Base-by-base conservation (phyloP, 2,113 vertebrate genomes). In the Piaya cayana region DNA sequence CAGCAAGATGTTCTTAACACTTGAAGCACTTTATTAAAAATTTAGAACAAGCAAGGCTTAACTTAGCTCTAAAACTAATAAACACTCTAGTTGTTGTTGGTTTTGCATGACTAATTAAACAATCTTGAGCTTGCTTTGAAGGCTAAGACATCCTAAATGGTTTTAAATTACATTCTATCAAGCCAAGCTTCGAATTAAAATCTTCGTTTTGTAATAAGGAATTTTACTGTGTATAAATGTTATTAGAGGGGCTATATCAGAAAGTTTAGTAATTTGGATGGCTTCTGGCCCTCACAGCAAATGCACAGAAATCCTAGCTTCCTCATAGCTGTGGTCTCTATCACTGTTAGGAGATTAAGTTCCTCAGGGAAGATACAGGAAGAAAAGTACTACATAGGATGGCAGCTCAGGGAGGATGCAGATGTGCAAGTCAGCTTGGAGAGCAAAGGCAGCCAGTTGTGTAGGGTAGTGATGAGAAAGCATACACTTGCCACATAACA, bases 51-150 rank as follows among this genome's bases (percentile, higher is more conserved):
- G 93, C 21, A 86, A 89, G 72, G 32, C 86, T 97, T 97, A 94
- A 77, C 86, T 95, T 95, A 90, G 49, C 92, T 95, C 87, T 81
- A 96, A 97, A 98, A 95, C 92, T 91, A 98, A 97, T 93, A 97
- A 97, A 96, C 95, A 96, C 88, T 95, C 96, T 86, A 86, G 77
- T 94, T 93, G 86, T 94, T 95, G n/a, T 94, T 91, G 43, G 78
- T 75, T 84, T 97, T 97, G 92, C 96, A 96, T 96, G 95, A 97
- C 97, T 97, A 97, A 97, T 97, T 97, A 97, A 97, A 97, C 95
- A 95, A 96, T 97, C 94, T 94, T 90, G 92, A 82, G 80, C 95
- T 97, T 97, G 86, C 96, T 98, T 97, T 98, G 97, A 98, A 98
- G 95, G 60, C 90, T 96, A 96, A 98, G 93, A 81, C 95, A 97